Evolutionary conservation across 2,888 invertebrate species (phyloP).

Genomic region (Dorcus hopei): DNA sequence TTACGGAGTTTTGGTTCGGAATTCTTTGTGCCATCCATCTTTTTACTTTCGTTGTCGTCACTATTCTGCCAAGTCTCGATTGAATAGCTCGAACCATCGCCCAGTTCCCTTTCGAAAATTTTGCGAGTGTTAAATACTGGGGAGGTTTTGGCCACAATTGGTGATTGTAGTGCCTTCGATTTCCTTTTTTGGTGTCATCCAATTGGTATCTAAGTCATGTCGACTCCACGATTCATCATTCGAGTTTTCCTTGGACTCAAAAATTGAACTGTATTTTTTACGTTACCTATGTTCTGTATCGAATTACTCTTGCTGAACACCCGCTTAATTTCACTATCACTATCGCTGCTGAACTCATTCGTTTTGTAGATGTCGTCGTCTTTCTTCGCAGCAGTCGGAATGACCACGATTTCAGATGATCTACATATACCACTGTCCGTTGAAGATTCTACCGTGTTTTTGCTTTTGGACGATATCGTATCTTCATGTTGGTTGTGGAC

Average conservation of each 20-base stretch:
- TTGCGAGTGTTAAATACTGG: constrained; percentile 6
- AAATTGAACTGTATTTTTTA: constrained; percentile 31
- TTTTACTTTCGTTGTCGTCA: constrained; percentile 42
- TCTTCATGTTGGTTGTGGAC: constrained; percentile 43
- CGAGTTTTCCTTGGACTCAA: constrained; percentile 27
- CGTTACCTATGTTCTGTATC: constrained; percentile 20
- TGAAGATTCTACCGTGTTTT: constrained; percentile 61
- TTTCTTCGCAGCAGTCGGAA: constrained; percentile 36
- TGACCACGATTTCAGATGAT: constrained; percentile 63
- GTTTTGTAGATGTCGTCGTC: constrained; percentile 39
- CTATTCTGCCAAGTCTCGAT: constrained; percentile 23
- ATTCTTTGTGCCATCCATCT: constrained; percentile 51
- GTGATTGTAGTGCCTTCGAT: constrained; percentile 43
- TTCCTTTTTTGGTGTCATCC: constrained; percentile 23
- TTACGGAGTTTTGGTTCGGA: constrained; percentile 29
- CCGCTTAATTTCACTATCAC: constrained; percentile 12
- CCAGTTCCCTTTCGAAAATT: constrained; percentile 7
- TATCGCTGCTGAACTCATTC: constrained; percentile 34
- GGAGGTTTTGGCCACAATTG: constrained; percentile 34
- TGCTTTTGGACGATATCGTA: constrained; percentile 40
- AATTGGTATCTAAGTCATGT: background rate
- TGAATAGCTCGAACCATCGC: constrained; percentile 10
- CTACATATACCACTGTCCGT: constrained; percentile 75
- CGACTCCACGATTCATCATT: constrained; percentile 18
- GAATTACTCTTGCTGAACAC: constrained; percentile 1